Evolutionary conservation across 2,888 invertebrate species (phyloP).

Genomic region (Limulus polyphemus): DNA sequence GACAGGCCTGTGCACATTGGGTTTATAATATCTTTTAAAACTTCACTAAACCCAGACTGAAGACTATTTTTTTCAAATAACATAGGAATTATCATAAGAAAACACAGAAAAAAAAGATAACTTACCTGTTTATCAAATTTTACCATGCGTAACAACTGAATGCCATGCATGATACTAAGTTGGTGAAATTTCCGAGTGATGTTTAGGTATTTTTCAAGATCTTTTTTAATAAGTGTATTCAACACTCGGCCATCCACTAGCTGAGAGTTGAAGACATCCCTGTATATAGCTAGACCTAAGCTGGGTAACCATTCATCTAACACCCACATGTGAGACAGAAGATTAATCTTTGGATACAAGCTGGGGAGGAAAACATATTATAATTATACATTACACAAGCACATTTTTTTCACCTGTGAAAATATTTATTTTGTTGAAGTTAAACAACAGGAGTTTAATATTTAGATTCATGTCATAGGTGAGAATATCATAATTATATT

Average conservation of each 20-base stretch:
- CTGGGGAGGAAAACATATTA: conserved; percentile 21
- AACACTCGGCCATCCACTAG: conserved; percentile 87
- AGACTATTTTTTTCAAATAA: too few species aligned
- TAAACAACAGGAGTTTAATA: too few species aligned
- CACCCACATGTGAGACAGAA: conserved; percentile 84
- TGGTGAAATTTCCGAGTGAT: conserved; percentile 90
- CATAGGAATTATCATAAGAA: too few species aligned
- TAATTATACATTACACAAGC: too few species aligned
- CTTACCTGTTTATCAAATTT: conserved; percentile 57
- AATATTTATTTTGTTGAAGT: too few species aligned
- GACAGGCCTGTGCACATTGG: too few species aligned
- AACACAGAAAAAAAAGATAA: background rate
- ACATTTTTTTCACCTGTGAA: too few species aligned
- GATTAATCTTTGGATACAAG: conserved; percentile 70
- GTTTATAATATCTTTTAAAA: too few species aligned
- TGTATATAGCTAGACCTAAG: conserved; percentile 69
- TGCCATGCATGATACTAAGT: conserved; percentile 83
- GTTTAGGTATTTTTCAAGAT: conserved; percentile 81
- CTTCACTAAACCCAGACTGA: too few species aligned
- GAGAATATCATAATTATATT: too few species aligned
- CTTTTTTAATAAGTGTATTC: conserved; percentile 83
- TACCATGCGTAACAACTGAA: conserved; percentile 78
- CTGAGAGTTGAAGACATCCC: conserved; percentile 72
- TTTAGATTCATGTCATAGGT: too few species aligned
- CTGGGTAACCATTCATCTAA: conserved; percentile 86